phyloP scores from a whole-genome alignment of 2,888 invertebrate species.

The Seira musarum region DNA sequence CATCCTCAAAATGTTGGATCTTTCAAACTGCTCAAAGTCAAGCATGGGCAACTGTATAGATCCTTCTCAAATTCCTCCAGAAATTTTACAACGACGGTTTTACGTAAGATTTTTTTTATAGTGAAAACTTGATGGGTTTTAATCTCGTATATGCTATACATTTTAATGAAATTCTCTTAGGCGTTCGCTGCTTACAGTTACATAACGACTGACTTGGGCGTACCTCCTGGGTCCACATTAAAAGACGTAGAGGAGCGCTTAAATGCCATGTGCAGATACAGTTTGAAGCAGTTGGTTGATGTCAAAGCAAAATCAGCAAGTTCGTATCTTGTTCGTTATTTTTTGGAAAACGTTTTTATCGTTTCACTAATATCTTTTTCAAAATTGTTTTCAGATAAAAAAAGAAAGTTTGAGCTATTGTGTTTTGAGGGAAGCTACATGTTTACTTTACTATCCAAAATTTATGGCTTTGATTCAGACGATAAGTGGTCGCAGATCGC shows the following conservation, averaged over 20 bases:
- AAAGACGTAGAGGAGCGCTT: slow-evolving; percentile 18
- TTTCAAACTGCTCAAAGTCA: slow-evolving; percentile 59
- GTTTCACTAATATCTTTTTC: neutral
- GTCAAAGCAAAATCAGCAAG: slow-evolving; percentile 40
- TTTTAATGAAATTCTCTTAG: slow-evolving; percentile 67
- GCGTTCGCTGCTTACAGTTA: slow-evolving; percentile 74
- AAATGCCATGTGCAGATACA: slow-evolving; percentile 40
- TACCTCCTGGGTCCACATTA: slow-evolving; percentile 68
- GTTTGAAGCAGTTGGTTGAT: neutral
- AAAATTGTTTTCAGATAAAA: slow-evolving; percentile 19
- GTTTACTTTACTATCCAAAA: slow-evolving; percentile 71
- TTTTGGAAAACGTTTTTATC: neutral
- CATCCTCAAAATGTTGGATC: slow-evolving; percentile 61
- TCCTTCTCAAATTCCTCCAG: slow-evolving; percentile 42
- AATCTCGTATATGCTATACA: no score
- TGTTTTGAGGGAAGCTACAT: slow-evolving; percentile 72
- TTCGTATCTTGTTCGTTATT: slow-evolving; percentile 2
- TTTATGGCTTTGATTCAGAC: slow-evolving; percentile 72
- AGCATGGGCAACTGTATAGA: slow-evolving; percentile 68
- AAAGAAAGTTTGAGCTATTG: slow-evolving; percentile 57
- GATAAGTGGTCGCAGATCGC: slow-evolving; percentile 71
- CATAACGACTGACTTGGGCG: slow-evolving; percentile 71
- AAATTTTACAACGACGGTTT: slow-evolving; percentile 63
- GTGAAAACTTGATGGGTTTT: no score
- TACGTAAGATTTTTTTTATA: slow-evolving; percentile 70